Evolutionary conservation across 1,140 invertebrate genomes (phyloP).

Genomic region (Heliothis subflexa): DNA sequence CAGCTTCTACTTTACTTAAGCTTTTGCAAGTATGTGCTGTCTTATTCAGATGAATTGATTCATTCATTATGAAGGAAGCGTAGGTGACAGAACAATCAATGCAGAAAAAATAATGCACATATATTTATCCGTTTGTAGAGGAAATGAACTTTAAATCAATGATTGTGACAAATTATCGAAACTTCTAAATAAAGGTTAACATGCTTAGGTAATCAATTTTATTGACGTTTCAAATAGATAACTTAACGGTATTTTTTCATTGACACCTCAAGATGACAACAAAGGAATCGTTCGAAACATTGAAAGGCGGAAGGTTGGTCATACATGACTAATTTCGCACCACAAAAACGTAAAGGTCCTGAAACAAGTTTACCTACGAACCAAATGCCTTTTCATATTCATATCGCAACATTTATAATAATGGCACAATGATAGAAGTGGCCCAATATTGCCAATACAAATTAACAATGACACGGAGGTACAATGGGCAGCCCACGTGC

Average conservation of each 20-base stretch:
- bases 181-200: slow-evolving; percentile 14
- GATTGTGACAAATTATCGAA: slow-evolving; percentile 22
- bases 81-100: not conserved
- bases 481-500: slow-evolving; percentile 76
- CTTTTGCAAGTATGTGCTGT: too few relatives aligned
- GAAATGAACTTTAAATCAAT: slow-evolving; percentile 25
- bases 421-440: slow-evolving; percentile 57
- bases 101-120: not conserved
- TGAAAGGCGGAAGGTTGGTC: slow-evolving; percentile 24
- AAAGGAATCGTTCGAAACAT: slow-evolving; percentile 16
- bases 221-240: slow-evolving; percentile 20
- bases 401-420: slow-evolving; percentile 45
- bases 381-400: slow-evolving; percentile 41
- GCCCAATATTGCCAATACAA: slow-evolving; percentile 69
- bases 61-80: too few relatives aligned
- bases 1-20: too few relatives aligned
- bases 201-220: slow-evolving; percentile 12
- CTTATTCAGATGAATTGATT: too few relatives aligned
- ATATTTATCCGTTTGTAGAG: not conserved
- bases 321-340: slow-evolving; percentile 37
- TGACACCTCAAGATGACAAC: slow-evolving; percentile 12
- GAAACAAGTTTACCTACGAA: slow-evolving; percentile 45
- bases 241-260: slow-evolving; percentile 28
- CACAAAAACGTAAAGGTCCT: slow-evolving; percentile 48
- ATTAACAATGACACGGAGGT: slow-evolving; percentile 72